A percentile compares a stretch with the other conserved stretches of the same genome.
phyloP scores from a whole-genome alignment of 2,113 vertebrate genomes.

The Syngnathus typhle region DNA sequence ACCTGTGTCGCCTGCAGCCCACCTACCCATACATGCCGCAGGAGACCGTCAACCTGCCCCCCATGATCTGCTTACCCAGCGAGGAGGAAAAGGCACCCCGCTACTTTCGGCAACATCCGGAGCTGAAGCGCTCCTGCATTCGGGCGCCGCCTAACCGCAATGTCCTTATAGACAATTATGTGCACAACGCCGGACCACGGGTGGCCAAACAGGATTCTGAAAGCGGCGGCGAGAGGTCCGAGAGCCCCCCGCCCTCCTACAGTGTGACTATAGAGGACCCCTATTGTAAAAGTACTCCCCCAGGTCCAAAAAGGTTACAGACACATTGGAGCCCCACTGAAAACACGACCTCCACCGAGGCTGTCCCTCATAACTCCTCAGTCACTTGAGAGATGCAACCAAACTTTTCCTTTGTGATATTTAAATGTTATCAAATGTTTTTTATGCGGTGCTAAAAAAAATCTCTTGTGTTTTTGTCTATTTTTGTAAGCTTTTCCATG shows the following conservation, averaged over 20 bases:
- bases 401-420: neutral
- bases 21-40: constrained; percentile 83
- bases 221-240: constrained; percentile 76
- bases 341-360: constrained; percentile 72
- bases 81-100: constrained; percentile 84
- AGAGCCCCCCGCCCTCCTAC: constrained; percentile 83
- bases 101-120: constrained; percentile 85
- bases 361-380: neutral
- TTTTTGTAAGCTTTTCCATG: constrained; percentile 8
- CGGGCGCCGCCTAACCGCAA: constrained; percentile 85
- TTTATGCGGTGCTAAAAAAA: constrained; percentile 8
- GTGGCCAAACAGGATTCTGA: constrained; percentile 83
- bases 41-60: constrained; percentile 81
- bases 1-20: constrained; percentile 84
- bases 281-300: neutral
- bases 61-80: constrained; percentile 83
- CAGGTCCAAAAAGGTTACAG: neutral
- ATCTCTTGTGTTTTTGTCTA: constrained; percentile 7
- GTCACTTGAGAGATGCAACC: constrained; percentile 1
- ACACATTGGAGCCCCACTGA: neutral
- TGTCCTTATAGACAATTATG: constrained; percentile 74
- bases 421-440: neutral
- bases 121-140: constrained; percentile 84
- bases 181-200: constrained; percentile 74
- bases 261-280: constrained; percentile 82